Base-by-base conservation (phyloP, 2,797 vertebrate species). In the Gallirallus australis region DNA sequence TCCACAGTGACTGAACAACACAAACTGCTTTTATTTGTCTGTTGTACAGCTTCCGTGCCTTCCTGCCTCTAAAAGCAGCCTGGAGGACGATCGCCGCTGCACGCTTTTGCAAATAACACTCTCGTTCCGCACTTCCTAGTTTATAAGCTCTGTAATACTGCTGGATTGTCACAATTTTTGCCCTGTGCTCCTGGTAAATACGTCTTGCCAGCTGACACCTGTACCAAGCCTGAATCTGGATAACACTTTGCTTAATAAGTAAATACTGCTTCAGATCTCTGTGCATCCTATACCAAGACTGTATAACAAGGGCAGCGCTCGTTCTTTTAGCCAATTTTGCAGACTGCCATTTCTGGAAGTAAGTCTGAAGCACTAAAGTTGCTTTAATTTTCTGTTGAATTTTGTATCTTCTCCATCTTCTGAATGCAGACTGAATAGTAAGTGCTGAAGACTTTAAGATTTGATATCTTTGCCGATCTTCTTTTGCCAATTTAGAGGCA, bases 221-320 rank as follows among this genome's bases (percentile, higher is more conserved):
- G 78, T 97, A 98, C 82, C 95, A 98, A 37, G 99, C 97, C 93
- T 99, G 99, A 94, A 99, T 98, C 82, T 97, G 92, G 40, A 99
- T 33, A 11, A 97, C 28, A 37, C 97, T 98, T 50, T 64, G 94
- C 75, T 93, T 98, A 27, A 98, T 14, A 16, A 6, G 31, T 28
- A 80, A 52, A 68, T 99, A 99, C 3, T 66, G 95, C 53, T 25
- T 96, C 53, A 70, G 73, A 76, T 98, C 97, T 86, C 52, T 97
- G 37, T 96, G 97, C 99, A 98, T 99, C 80, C 98, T 97, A 53
- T 98, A 99, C 98, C 98, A 99, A 7, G 99, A 96, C 84, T 99
- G 99, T 89, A 99, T 98, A 84, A 91, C 94, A 33, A 99, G 8
- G 30, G 98, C 98, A 25, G 99, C 98, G 4, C 73, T 80, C 3